Conservation (phyloP, 2,113 vertebrate species). For the Meriones unguiculatus region DNA sequence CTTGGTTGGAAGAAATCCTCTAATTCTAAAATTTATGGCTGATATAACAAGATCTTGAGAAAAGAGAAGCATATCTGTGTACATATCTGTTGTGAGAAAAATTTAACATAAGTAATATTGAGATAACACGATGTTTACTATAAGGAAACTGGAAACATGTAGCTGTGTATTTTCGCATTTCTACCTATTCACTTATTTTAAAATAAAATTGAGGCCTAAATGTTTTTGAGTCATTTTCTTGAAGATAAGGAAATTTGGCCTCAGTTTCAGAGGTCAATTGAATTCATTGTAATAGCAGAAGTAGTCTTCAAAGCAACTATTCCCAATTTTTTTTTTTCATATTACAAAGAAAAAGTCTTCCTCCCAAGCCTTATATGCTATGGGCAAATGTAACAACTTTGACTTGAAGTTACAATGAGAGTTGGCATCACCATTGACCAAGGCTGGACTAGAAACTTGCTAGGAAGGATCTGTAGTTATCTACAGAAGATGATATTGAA, state of each 20-base stretch:
- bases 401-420: neutral
- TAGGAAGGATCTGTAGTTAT: neutral
- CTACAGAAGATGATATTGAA: neutral
- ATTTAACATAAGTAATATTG: neutral
- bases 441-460: neutral
- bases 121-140: neutral
- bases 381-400: neutral
- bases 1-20: constrained; percentile 7
- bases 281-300: neutral
- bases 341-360: neutral
- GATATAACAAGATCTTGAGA: constrained; percentile 17
- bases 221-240: neutral
- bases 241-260: neutral
- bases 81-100: neutral
- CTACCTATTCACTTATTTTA: neutral
- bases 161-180: neutral
- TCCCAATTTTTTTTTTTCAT: neutral
- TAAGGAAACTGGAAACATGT: constrained; percentile 7
- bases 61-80: neutral
- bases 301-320: neutral
- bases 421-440: too few relatives aligned
- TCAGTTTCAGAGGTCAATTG: neutral
- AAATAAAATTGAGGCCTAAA: neutral
- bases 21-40: neutral
- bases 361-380: neutral